phyloP scores from a whole-genome alignment of 2,797 vertebrate species.

The Parauchenoglanis punctatus region DNA sequence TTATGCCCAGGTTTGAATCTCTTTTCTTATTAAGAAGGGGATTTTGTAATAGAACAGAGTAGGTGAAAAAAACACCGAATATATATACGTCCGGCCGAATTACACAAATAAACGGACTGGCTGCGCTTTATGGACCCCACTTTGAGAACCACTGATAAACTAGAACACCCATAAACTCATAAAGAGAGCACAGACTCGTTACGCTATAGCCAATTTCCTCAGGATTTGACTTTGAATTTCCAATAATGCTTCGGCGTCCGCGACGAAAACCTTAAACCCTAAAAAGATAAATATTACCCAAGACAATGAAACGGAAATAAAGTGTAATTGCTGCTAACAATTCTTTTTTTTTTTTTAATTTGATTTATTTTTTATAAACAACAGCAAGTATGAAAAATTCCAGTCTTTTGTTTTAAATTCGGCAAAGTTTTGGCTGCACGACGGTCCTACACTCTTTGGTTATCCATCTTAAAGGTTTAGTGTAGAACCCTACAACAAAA shows the following conservation, averaged over 20 bases:
- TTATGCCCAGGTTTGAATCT: too few relatives aligned
- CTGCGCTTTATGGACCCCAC: too few relatives aligned
- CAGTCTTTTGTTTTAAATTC: background rate
- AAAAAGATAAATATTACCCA: background rate
- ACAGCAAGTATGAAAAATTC: too few relatives aligned
- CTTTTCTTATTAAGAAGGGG: too few relatives aligned
- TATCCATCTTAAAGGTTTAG: background rate
- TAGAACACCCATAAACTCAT: background rate
- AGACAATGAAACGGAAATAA: background rate
- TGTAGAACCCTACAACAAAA: background rate
- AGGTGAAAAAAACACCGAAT: background rate
- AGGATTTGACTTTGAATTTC: background rate
- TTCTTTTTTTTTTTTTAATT: too few relatives aligned
- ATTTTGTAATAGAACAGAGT: background rate
- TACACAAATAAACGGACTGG: background rate
- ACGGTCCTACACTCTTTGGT: background rate
- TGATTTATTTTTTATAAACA: background rate
- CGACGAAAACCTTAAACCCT: background rate
- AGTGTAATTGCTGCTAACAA: background rate
- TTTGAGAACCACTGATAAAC: background rate
- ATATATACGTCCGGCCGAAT: background rate
- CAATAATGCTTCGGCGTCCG: background rate
- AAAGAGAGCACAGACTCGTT: background rate
- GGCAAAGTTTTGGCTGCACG: too few relatives aligned
- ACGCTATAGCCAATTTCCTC: background rate